phyloP scores from a whole-genome alignment of 2,113 vertebrate genomes.

The Sebastes schlegelii region DNA sequence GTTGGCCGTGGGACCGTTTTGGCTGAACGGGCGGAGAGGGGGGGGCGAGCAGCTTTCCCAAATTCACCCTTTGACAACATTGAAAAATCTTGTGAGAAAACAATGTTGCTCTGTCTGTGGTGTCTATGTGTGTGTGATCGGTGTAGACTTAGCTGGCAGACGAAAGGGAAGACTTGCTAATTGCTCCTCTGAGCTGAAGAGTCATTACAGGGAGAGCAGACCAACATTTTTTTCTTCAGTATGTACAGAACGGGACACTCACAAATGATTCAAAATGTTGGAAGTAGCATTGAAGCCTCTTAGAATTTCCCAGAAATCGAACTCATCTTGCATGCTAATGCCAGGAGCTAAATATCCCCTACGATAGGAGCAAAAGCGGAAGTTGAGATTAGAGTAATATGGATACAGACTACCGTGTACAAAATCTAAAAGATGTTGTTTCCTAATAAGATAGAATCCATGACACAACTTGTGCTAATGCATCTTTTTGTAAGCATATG shows the following conservation, averaged over 20 bases:
- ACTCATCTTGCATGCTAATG: background rate
- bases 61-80: slow-evolving; percentile 63
- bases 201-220: slow-evolving; percentile 28
- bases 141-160: slow-evolving; percentile 49
- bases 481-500: background rate
- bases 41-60: slow-evolving; percentile 41
- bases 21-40: slow-evolving; percentile 33
- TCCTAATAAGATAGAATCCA: slow-evolving; percentile 10
- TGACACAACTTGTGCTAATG: slow-evolving; percentile 20
- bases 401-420: background rate
- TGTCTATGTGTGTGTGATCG: slow-evolving; percentile 34
- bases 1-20: slow-evolving; percentile 61
- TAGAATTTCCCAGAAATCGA: slow-evolving; percentile 11
- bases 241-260: slow-evolving; percentile 5
- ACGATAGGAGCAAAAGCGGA: background rate
- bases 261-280: slow-evolving; percentile 5
- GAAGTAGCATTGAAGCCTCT: background rate
- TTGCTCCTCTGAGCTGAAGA: slow-evolving; percentile 56
- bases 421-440: slow-evolving; percentile 6
- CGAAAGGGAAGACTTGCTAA: slow-evolving; percentile 51
- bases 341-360: background rate
- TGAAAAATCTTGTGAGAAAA: slow-evolving; percentile 48
- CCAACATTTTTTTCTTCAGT: slow-evolving; percentile 17
- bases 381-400: background rate
- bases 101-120: slow-evolving; percentile 45